Evolutionary conservation across 2,797 vertebrate genomes (phyloP), one percentile per base, ranked within the genome.

Genomic region (Lophius americanus): DNA sequence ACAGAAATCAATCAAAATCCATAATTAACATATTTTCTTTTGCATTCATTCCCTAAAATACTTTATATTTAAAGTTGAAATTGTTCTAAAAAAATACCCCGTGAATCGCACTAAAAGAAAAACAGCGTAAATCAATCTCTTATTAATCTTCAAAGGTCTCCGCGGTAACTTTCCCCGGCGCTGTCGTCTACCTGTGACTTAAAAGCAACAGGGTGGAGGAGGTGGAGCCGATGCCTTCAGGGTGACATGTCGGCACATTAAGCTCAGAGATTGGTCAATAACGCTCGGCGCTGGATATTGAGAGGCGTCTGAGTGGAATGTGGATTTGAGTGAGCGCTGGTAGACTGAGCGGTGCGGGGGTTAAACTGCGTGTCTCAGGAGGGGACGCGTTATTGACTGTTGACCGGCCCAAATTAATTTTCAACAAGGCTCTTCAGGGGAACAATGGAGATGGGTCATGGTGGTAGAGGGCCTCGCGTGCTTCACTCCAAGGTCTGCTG

Each of bases 391-490:
- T 93, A 92, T 93, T 90, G 89, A 93, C 90, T 90, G 91, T 85
- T 91, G 90, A 93, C 90, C 82, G 73, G 83, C 83, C 73, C 84
- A 92, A 93, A 94, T 94, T 92, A 91, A 92, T 91, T 92, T 92
- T 87, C 88, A 91, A 91, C 88, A 86, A 88, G 83, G 86, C 91
- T 91, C 89, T 91, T 90, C 86, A 87, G 88, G 85, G 86, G 69
- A 83, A 88, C 86, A 90, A 90, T 88, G 76, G 83, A 78, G 72
- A 82, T 75, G 70, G 85, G 86, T 90, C 70, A 85, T 85, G 73
- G 60, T 60, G 75, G 77, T 70, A 77, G 74, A 82, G 68, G 69
- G 69, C 70, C 66, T 70, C 13, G 4, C 76, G 69, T 57, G 78
- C 75, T 83, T 74, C 51, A 52, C 58, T 69, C 79, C 66, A 63